Evolutionary conservation across 2,888 invertebrate genomes (phyloP).

Genomic region (Chymomyza caudatula): DNA sequence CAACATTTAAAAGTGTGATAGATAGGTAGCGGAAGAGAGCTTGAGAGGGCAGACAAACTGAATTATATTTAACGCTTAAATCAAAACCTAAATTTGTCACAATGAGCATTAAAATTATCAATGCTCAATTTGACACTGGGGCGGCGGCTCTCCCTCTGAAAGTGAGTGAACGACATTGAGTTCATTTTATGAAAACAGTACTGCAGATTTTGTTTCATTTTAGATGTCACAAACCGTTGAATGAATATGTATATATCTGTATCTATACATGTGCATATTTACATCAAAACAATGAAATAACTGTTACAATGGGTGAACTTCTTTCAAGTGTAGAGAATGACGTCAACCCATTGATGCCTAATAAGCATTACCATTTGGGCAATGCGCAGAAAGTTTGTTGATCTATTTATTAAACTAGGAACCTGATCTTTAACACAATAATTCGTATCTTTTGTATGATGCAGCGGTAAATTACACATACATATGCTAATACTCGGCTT

Average conservation of each 20-base stretch:
- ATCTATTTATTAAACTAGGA: not conserved
- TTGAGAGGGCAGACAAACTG: not conserved
- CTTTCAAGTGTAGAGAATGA: not conserved
- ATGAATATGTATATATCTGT: not conserved
- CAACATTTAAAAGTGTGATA: conserved; percentile 10
- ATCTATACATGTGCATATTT: too few relatives aligned
- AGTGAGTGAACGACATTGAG: conserved; percentile 52
- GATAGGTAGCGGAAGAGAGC: too few relatives aligned
- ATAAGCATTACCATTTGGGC: not conserved
- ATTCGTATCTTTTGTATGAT: conserved; percentile 13
- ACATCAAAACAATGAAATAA: conserved; percentile 4
- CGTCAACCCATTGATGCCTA: not conserved
- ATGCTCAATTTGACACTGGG: conserved; percentile 48
- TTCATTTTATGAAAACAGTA: conserved; percentile 40
- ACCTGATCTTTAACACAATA: not conserved
- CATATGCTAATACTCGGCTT: conserved; percentile 48
- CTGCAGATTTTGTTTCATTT: not conserved
- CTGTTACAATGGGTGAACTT: not conserved
- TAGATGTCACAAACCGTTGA: not conserved
- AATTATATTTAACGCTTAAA: conserved; percentile 33
- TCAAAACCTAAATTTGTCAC: conserved; percentile 68
- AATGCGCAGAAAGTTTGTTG: not conserved
- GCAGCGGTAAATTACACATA: conserved; percentile 30
- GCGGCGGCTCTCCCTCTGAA: not conserved
- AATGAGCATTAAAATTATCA: conserved; percentile 62